These are phyloP conservation scores for Diloba caeruleocephala DNA, from an alignment of 2,888 invertebrate genomes.

Conservation along the genomic window DNA sequence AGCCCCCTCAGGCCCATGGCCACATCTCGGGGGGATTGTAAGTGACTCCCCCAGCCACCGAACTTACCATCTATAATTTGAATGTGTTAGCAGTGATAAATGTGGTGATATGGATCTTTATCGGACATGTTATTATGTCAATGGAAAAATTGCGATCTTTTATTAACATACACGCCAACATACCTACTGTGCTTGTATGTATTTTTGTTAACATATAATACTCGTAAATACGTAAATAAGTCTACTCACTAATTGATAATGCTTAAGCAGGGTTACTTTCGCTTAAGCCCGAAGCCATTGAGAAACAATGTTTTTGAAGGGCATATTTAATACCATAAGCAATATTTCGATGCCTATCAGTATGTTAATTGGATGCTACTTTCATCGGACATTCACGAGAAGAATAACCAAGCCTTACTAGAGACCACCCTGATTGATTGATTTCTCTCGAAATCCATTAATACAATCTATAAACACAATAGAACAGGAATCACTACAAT, in stretches of 20 bases:
- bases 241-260: no score
- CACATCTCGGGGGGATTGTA: no score
- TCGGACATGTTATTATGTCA: conserved; percentile 4
- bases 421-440: conserved; percentile 13
- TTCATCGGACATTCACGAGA: conserved; percentile 13
- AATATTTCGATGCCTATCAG: conserved; percentile 24
- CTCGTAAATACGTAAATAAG: no score
- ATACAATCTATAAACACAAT: conserved; percentile 10
- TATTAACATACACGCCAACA: neutral
- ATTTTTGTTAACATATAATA: no score
- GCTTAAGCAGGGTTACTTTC: no score
- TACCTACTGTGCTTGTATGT: no score
- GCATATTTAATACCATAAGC: no score
- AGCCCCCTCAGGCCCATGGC: no score
- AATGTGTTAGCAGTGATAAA: conserved; percentile 23
- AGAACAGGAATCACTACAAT: neutral
- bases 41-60: no score
- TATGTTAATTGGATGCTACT: conserved; percentile 28
- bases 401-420: neutral
- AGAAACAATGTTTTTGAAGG: conserved; percentile 23
- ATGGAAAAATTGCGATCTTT: conserved; percentile 4
- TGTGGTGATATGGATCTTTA: conserved; percentile 17
- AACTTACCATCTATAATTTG: conserved; percentile 3
- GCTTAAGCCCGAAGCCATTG: conserved; percentile 27
- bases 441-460: conserved; percentile 1